phyloP scores from a whole-genome alignment of 2,113 vertebrate genomes.

The Mustela nigripes region DNA sequence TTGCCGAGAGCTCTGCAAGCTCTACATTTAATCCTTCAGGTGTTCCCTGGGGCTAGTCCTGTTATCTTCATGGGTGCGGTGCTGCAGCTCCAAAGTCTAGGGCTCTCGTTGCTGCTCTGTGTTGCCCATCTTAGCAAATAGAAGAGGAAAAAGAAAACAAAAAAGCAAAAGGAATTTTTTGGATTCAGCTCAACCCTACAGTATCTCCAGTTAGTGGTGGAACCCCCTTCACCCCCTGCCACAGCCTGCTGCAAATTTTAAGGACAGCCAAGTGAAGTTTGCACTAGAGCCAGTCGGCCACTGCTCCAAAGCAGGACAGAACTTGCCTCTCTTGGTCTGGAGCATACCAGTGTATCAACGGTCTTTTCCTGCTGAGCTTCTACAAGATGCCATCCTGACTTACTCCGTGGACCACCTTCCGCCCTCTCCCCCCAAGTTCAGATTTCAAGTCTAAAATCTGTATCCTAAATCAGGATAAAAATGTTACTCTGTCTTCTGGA shows the following conservation, averaged over 20 bases:
- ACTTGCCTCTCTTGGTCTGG: neutral
- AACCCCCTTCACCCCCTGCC: fast-evolving
- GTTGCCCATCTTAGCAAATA: neutral
- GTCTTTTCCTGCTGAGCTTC: neutral
- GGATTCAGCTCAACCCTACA: neutral
- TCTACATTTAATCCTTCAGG: neutral
- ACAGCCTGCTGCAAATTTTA: neutral
- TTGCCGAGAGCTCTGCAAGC: neutral
- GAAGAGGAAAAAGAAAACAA: neutral
- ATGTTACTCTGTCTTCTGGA: neutral
- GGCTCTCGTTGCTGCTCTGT: neutral
- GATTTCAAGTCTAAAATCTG: neutral
- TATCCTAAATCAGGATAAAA: conserved; percentile 9
- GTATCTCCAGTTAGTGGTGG: neutral
- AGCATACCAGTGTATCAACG: neutral
- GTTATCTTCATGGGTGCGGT: neutral
- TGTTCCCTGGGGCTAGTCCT: neutral
- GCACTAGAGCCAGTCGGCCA: neutral
- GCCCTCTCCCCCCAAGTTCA: neutral
- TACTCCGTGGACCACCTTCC: neutral
- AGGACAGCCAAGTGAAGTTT: neutral
- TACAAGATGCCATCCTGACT: neutral
- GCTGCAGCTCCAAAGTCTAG: neutral
- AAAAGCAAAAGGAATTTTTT: neutral
- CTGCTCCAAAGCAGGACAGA: neutral